Base-by-base conservation (phyloP, 2,888 invertebrate species). In the Pteria penguin region DNA sequence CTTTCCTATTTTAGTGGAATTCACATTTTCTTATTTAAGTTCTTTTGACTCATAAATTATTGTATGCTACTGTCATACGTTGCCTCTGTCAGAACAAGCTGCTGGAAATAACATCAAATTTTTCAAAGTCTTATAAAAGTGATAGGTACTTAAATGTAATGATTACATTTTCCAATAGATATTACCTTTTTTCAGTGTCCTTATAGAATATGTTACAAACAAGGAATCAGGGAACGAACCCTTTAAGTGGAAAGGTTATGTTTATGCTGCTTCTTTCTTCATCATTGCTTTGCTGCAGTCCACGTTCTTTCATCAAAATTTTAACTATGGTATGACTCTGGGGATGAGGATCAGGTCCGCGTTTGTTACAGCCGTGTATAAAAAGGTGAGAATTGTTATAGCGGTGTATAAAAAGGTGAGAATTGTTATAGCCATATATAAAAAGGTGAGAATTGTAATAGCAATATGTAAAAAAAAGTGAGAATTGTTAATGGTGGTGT, bases 291-390 rank as follows among this genome's bases (percentile, higher is more conserved):
- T 95, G 0, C 89, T 95, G 0, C 97, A 97, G 92, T 97, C 98
- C 0, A 92, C 97, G 84, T 93, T 98, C 63, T 93, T 97, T 54
- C 95, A 97, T 1, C 97, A 97, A 89, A 98, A 98, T 92, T 98
- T 97, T 92, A 96, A 97, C 89, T 94, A 95, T 73, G 90, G 92
- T 83, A 92, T 96, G 93, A 93, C 96, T 63, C 95, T 97, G 24
- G 98, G 98, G 2, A 95, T 98, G 94, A 95, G 97, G 74, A 96
- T 98, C 87, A 94, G 97, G 76, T 96, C 97, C 0, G 96, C 97
- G 0, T 92, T 97, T 32, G 96, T 97, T n/a, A 96, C 96, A 83
- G 95, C 97, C 70, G 96, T 98, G 85, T 98, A 97, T 91, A 94
- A 96, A 74, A 98, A 98, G 93, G 92, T 92, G 72, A 5, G 45